Percentiles rank a stretch among this genome's conserved stretches.
These are phyloP conservation scores for Petrocephalus microphthalmus DNA, from an alignment of 2,113 vertebrate genomes.

Conservation along the genomic window DNA sequence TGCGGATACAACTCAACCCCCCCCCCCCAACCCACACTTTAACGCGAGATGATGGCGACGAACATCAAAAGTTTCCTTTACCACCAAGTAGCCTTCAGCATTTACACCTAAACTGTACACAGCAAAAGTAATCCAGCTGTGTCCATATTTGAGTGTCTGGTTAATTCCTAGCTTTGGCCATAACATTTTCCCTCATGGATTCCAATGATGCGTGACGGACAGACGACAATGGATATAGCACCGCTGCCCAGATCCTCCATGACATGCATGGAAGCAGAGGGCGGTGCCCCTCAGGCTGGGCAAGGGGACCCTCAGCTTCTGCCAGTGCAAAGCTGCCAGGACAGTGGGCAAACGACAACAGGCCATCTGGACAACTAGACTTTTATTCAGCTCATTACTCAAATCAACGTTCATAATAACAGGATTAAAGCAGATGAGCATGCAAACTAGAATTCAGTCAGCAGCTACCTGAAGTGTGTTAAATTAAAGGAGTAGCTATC, in stretches of 20 bases:
- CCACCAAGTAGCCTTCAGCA: background rate
- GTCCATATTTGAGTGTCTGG: background rate
- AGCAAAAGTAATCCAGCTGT: background rate
- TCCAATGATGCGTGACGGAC: background rate
- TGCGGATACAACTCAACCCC: background rate
- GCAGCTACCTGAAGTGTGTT: background rate
- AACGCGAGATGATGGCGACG: too few relatives aligned
- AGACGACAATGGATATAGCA: background rate
- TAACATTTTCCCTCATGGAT: background rate
- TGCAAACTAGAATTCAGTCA: background rate
- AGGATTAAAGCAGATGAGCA: background rate
- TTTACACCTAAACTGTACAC: background rate
- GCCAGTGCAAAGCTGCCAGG: background rate
- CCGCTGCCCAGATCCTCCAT: background rate
- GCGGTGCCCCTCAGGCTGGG: background rate
- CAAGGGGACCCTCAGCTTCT: background rate
- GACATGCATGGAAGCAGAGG: background rate
- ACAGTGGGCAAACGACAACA: background rate
- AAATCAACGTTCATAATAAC: background rate
- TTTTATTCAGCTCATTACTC: background rate
- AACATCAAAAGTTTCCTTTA: background rate
- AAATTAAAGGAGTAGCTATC: background rate
- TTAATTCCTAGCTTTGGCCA: background rate
- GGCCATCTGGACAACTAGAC: background rate
- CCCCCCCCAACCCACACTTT: background rate